Evolutionary conservation across 1,140 invertebrate genomes (phyloP).

Genomic region (Bombus haemorrhoidalis): DNA sequence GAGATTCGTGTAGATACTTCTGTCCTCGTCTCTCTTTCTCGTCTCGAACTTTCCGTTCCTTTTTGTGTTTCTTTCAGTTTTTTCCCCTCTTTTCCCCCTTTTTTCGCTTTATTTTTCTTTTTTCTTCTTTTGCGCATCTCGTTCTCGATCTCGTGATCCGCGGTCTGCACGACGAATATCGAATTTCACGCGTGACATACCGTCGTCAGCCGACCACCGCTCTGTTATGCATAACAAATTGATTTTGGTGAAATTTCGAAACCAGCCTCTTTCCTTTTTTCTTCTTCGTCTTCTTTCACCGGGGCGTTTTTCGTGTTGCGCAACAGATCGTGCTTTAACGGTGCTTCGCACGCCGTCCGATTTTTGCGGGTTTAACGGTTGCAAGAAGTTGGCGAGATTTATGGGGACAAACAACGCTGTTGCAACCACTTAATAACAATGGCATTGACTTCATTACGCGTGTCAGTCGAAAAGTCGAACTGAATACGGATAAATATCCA

Average conservation of each 20-base stretch:
- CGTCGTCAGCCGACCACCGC: background rate
- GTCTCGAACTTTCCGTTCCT: too few species aligned
- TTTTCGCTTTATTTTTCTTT: background rate
- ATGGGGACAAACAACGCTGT: background rate
- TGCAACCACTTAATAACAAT: background rate
- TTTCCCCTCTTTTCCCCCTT: background rate
- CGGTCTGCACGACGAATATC: constrained; percentile 1
- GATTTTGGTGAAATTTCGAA: constrained; percentile 35
- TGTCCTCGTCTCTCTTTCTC: constrained; percentile 9
- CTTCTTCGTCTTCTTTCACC: background rate
- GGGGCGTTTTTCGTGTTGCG: background rate
- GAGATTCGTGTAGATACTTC: background rate
- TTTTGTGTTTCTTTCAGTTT: background rate
- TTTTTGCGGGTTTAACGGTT: background rate
- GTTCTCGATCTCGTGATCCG: constrained; percentile 5
- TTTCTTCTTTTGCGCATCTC: background rate
- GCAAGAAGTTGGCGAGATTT: background rate
- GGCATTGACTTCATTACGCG: background rate
- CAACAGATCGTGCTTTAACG: background rate
- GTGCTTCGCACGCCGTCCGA: background rate
- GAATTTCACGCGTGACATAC: constrained; percentile 49
- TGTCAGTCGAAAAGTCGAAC: background rate
- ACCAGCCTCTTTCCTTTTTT: background rate
- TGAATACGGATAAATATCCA: background rate
- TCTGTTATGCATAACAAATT: constrained; percentile 34